Evolutionary conservation across 2,888 invertebrate genomes (phyloP).

Genomic region (Perithous albicinctus): DNA sequence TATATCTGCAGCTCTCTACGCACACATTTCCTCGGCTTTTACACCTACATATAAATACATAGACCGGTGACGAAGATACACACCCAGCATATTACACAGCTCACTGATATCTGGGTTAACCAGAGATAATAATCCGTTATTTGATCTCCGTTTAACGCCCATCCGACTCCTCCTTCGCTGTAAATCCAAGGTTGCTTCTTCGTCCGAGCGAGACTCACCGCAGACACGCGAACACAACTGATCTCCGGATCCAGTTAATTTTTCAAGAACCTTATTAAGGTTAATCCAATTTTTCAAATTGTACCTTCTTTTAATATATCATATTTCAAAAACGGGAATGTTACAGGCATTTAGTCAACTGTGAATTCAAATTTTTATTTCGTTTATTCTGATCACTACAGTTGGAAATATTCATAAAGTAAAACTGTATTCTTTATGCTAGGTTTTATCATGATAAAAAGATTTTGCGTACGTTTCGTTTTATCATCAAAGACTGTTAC

Average conservation of each 20-base stretch:
- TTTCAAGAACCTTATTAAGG: background rate
- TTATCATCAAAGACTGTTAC: background rate
- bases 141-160: slow-evolving; percentile 70
- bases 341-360: background rate
- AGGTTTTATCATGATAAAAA: background rate
- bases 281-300: background rate
- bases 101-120: slow-evolving; percentile 69
- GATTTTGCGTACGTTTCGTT: background rate
- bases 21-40: slow-evolving; percentile 48
- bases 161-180: slow-evolving; percentile 61
- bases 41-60: slow-evolving; percentile 32
- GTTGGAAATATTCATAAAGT: background rate
- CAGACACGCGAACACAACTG: slow-evolving; percentile 26
- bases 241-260: slow-evolving; percentile 22
- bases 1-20: slow-evolving; percentile 32
- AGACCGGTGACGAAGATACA: slow-evolving; percentile 27
- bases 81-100: slow-evolving; percentile 49
- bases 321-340: background rate
- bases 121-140: slow-evolving; percentile 73
- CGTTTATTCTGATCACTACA: background rate
- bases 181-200: slow-evolving; percentile 34
- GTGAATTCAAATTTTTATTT: background rate
- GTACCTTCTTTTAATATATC: background rate
- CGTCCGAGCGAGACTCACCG: slow-evolving; percentile 37
- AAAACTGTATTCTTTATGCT: background rate